Base-by-base conservation (phyloP, 2,888 invertebrate species). In the Drosophila pegasa region DNA sequence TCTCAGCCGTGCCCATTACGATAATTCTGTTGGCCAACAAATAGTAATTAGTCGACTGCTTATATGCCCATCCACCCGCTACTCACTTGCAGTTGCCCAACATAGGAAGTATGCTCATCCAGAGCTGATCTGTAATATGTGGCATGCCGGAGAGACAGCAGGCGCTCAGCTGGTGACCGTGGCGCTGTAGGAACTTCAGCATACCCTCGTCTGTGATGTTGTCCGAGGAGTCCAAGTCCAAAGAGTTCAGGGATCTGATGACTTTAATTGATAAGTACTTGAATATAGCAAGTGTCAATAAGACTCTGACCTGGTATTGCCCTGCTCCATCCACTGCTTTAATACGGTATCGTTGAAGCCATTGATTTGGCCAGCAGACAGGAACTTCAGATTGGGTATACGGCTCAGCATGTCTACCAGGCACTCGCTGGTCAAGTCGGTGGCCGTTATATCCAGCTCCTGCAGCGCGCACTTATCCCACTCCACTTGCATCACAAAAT, bases 61-160 rank as follows among this genome's bases (percentile, higher is more conserved):
- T 14, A 9, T 18, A 6, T 33, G 8, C n/a, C 1, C 1, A 5
- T 1, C 0, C 0, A 9, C 2, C 2, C 0, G 7, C 10, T 35
- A 88, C 93, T 93, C 90, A 99, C 99, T 96, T 98, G 80, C 98
- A 96, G 91, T 98, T 98, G 64, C 95, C 95, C 54, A 99, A 93
- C 74, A 97, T 95, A 1, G 98, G 98, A 76, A 99, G 94, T 74
- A 98, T 96, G 81, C 97, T 96, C 93, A 98, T 97, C 98, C 99
- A 99, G 78, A 99, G 95, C 90, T 98, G 98, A 93, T 99, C 99
- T 0, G 99, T 98, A 83, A 99, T 97, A 91, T 99, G 99, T 0
- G 99, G 97, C 96, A 99, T 99, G 47, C 99, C 98, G 63, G 97
- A 97, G 29, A 99, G 93, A 67, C 95, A 95, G 41, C 99, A 94